A percentile compares a stretch with the other conserved stretches of the same genome.
Evolutionary conservation across 2,113 vertebrate species (phyloP).

Genomic region (Pituophis catenifer): DNA sequence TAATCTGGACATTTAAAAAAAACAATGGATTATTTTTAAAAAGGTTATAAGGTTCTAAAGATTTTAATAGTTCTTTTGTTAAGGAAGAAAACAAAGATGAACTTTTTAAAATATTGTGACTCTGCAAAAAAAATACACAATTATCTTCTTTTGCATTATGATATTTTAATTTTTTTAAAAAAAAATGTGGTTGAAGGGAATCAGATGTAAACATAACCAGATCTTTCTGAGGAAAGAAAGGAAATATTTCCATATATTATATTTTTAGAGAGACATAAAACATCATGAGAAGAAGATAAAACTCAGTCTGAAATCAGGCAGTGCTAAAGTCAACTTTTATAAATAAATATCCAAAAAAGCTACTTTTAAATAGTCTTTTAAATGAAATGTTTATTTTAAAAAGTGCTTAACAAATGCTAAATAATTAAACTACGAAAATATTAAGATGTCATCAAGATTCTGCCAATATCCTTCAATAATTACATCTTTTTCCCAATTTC

Average conservation of each 20-base stretch:
- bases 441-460: neutral
- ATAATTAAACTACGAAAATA: neutral
- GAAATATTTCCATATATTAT: neutral
- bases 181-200: conserved; percentile 30
- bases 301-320: neutral
- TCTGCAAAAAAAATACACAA: neutral
- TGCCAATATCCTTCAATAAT: neutral
- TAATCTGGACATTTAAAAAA: neutral
- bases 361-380: conserved; percentile 14
- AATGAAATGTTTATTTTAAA: conserved; percentile 21
- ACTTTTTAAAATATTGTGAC: neutral
- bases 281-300: neutral
- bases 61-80: neutral
- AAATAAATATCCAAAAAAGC: conserved; percentile 5
- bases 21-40: neutral
- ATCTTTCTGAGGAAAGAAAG: neutral
- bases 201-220: conserved; percentile 39
- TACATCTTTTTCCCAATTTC: neutral
- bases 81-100: neutral
- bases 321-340: neutral
- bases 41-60: conserved; percentile 25
- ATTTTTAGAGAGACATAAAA: neutral
- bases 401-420: neutral
- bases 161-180: neutral
- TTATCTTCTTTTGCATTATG: conserved; percentile 7